Base-by-base conservation (phyloP, 1,140 invertebrate species). In the Aphaenogaster floridana region DNA sequence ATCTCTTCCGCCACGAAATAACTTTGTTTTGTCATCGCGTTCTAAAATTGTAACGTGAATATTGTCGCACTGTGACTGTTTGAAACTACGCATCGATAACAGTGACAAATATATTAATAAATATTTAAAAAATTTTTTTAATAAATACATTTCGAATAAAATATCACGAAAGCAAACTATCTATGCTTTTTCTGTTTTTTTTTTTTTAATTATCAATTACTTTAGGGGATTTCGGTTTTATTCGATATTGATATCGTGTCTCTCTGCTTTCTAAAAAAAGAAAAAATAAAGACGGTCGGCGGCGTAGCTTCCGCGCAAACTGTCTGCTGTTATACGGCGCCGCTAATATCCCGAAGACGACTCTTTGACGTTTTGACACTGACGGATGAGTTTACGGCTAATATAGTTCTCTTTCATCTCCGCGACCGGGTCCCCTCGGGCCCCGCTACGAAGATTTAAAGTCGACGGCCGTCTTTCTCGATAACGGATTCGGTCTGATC, bases 311-410 rank as follows among this genome's bases (percentile, higher is more conserved):
- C 63, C 71, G 48, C 71, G 54, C 72, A 78, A 52, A 54, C 71
- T 83, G 84, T 88, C 68, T 78, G 92, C 89, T 92, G 89, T 90
- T 91, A 28, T 28, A 92, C 88, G 93, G 93, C 92, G 93, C 93
- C 92, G 92, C 93, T 94, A 94, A 95, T 94, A 92, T 93, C 92
- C 92, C 93, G 92, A 94, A 93, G 93, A 92, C 93, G 87, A 91
- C 86, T 92, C 92, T 91, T 92, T 91, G 91, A 93, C 94, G 91
- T 94, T 92, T 92, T 93, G 94, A 95, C 94, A 92, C 94, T 95
- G 94, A 95, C 94, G 93, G 94, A 95, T 95, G 94, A 94, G 94
- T 94, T 95, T 94, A 95, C 93, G 93, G 94, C 94, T 95, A 95
- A 95, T 95, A 94, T 93, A 92, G 91, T 91, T 90, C 85, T 89